A percentile compares a stretch with the other conserved stretches of the same genome.
These are phyloP conservation scores for Saccostrea glomerata DNA, from an alignment of 1,140 invertebrate genomes.

Conservation along the genomic window DNA sequence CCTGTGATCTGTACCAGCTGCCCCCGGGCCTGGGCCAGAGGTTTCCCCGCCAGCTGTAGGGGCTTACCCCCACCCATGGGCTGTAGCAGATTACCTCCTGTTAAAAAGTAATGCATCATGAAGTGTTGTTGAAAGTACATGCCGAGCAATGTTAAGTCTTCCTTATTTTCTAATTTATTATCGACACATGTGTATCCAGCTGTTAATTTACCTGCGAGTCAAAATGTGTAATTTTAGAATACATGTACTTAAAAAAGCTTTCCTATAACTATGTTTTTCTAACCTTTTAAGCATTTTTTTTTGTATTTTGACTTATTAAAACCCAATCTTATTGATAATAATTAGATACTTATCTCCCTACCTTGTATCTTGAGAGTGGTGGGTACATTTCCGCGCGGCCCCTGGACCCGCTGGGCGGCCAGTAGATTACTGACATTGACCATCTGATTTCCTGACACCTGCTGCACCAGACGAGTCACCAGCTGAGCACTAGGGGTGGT, in stretches of 20 bases:
- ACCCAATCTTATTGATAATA: too few species aligned
- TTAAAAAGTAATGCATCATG: neutral
- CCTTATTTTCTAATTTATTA: too few species aligned
- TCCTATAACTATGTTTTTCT: too few species aligned
- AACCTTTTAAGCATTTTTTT: too few species aligned
- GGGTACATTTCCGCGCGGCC: slow-evolving; percentile 15
- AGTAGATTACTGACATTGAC: slow-evolving; percentile 74
- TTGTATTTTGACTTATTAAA: too few species aligned
- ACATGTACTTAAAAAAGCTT: too few species aligned
- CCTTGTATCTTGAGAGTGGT: slow-evolving; percentile 37
- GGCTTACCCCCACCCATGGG: slow-evolving; percentile 67
- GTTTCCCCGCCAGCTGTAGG: slow-evolving; percentile 67
- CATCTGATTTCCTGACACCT: slow-evolving; percentile 69
- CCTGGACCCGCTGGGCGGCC: slow-evolving; percentile 60
- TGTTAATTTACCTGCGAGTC: too few species aligned
- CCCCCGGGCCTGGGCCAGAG: slow-evolving; percentile 60
- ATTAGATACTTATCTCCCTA: neutral
- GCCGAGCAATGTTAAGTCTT: too few species aligned
- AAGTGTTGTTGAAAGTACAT: too few species aligned
- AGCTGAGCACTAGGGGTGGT: slow-evolving; percentile 42
- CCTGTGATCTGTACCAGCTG: slow-evolving; percentile 66
- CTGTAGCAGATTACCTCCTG: slow-evolving; percentile 65
- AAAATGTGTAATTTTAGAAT: too few species aligned
- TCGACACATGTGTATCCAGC: too few species aligned
- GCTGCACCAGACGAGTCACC: slow-evolving; percentile 61